phyloP scores from a whole-genome alignment of 2,113 vertebrate genomes.

The Indicator indicator region DNA sequence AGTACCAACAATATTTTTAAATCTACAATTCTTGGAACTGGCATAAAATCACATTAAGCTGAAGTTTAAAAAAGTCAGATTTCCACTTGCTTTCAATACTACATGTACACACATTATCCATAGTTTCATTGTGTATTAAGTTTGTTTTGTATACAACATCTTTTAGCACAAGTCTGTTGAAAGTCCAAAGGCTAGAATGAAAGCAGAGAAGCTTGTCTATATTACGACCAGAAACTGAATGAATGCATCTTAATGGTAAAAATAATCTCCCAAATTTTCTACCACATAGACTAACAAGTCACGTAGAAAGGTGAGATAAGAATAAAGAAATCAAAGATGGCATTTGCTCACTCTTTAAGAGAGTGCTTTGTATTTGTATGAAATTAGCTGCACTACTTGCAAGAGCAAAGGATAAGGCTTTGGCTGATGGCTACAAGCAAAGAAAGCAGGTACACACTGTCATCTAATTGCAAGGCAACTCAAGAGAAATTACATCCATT shows the following conservation, averaged over 20 bases:
- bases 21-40: neutral
- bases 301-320: rapidly evolving
- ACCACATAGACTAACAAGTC: rapidly evolving
- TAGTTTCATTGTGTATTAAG: neutral
- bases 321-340: neutral
- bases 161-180: neutral
- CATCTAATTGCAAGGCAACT: neutral
- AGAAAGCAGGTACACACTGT: neutral
- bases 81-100: neutral
- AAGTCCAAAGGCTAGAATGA: neutral
- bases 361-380: neutral
- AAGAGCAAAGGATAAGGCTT: neutral
- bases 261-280: neutral
- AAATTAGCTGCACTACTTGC: neutral
- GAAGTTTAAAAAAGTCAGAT: neutral
- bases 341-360: neutral
- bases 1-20: neutral
- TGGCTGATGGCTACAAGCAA: neutral
- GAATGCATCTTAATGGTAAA: neutral
- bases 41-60: neutral
- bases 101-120: neutral
- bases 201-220: neutral
- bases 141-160: neutral
- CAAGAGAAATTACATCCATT: neutral
- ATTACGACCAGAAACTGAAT: neutral